Evolutionary conservation across 2,888 invertebrate species (phyloP), one percentile per base, ranked within the genome.

Genomic region (Octonoba sinensis): DNA sequence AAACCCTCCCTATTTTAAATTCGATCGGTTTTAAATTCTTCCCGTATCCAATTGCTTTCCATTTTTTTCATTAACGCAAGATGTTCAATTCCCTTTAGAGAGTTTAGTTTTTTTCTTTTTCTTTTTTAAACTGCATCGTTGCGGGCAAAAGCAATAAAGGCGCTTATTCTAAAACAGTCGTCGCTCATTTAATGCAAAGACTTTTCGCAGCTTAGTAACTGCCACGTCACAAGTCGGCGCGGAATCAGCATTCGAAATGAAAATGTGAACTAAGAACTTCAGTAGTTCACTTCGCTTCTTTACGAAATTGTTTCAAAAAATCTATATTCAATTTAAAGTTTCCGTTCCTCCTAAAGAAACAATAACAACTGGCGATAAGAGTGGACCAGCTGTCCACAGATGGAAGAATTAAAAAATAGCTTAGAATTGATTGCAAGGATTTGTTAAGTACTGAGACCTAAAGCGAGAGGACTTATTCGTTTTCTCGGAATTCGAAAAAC

Each of bases 241-340:
- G 24, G 64, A 75, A 67, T 75, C 67, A 67, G 78, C 71, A 78
- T 78, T 72, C 24, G 65, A 78, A 78, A 78, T 78, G 64, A 77
- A 57, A 71, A 71, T 56, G 51, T 16, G 36, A 24, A 16, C 27
- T 24, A 36, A 24, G 57, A 57, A 44, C 46, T 22, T 36, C 36
- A 46, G 46, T 62, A 62, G 62, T 62, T 62, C 62, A 62, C 62
- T 62, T 62, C 24, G 36, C 46, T 62, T 44, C 62, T 57, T 15
- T 46, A 44, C 44, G 46, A 44, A 36, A 36, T 36, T 36, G n/a
- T 62, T 71, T 27, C 44, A 20, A 36, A 66, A 79, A 79, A 79
- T 79, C 78, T 59, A 79, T 79, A 79, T 79, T 62, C 72, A 79
- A 79, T 79, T 79, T 79, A 57, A 62, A 79, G 49, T 72, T 79